Evolutionary conservation across 1,140 invertebrate genomes (phyloP).

Genomic region (Bradysia coprophila): DNA sequence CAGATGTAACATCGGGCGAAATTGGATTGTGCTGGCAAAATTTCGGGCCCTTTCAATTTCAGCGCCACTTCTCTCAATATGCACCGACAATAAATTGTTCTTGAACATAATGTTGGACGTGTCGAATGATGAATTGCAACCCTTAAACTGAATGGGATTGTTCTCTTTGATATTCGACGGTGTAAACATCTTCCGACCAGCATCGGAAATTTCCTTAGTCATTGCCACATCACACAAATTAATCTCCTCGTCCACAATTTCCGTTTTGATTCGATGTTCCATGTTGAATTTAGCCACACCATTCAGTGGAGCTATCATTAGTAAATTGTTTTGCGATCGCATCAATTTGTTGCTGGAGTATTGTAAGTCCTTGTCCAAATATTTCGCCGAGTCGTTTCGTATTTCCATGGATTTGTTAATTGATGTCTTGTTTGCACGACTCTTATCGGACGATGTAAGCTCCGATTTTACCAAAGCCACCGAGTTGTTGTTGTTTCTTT

Average conservation of each 20-base stretch:
- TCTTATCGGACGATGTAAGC: too few relatives aligned
- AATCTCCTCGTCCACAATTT: neutral
- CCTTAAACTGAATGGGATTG: neutral
- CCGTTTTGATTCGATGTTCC: neutral
- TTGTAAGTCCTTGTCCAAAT: too few relatives aligned
- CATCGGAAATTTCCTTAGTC: neutral
- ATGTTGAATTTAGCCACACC: neutral
- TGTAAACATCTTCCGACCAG: neutral
- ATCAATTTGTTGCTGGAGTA: too few relatives aligned
- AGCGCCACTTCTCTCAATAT: too few relatives aligned
- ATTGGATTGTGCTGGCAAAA: too few relatives aligned
- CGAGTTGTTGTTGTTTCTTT: neutral
- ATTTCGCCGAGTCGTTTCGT: neutral
- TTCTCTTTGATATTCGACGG: neutral
- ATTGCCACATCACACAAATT: neutral
- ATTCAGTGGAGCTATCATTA: neutral
- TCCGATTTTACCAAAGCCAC: neutral
- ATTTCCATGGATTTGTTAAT: neutral
- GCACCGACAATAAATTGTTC: neutral
- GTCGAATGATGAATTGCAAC: too few relatives aligned
- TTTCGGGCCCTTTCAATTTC: too few relatives aligned
- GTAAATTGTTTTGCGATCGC: too few relatives aligned
- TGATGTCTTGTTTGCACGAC: too few relatives aligned
- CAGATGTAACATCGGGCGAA: too few relatives aligned
- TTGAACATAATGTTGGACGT: neutral